phyloP scores from a whole-genome alignment of 2,888 invertebrate genomes.

The Cataglyphis albicans region DNA sequence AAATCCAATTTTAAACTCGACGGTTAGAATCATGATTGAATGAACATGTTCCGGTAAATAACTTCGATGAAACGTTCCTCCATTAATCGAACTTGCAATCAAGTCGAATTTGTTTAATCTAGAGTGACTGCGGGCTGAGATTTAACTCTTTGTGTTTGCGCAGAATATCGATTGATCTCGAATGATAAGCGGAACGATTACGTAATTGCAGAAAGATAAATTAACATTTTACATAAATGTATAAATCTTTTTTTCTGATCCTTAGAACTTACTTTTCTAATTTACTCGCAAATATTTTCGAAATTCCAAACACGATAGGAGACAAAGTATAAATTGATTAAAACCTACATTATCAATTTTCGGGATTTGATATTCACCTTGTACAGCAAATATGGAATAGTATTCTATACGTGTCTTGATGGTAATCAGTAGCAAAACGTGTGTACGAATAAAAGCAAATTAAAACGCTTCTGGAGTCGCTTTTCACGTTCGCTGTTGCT shows the following conservation, averaged over 20 bases:
- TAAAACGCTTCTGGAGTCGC: constrained; percentile 44
- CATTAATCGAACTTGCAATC: constrained; percentile 51
- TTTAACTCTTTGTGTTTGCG: constrained; percentile 49
- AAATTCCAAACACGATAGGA: neutral
- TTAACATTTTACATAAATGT: constrained; percentile 22
- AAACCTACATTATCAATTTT: neutral
- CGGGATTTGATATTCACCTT: neutral
- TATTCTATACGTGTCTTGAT: constrained; percentile 9
- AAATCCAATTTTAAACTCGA: constrained; percentile 56
- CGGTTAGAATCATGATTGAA: constrained; percentile 51
- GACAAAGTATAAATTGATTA: neutral
- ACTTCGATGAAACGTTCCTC: constrained; percentile 48
- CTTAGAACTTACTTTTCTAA: neutral
- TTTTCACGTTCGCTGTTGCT: constrained; percentile 35
- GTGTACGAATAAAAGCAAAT: constrained; percentile 40
- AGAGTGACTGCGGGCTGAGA: constrained; percentile 44
- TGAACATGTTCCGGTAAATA: constrained; percentile 39
- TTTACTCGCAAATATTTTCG: neutral
- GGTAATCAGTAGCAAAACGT: constrained; percentile 13
- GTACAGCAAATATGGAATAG: neutral
- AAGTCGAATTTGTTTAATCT: constrained; percentile 51
- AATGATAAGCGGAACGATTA: constrained; percentile 14
- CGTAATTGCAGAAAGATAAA: constrained; percentile 34
- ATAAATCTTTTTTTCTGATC: neutral
- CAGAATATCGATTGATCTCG: constrained; percentile 44